Evolutionary conservation across 2,113 vertebrate species (phyloP).

Genomic region (Pteropus alecto): DNA sequence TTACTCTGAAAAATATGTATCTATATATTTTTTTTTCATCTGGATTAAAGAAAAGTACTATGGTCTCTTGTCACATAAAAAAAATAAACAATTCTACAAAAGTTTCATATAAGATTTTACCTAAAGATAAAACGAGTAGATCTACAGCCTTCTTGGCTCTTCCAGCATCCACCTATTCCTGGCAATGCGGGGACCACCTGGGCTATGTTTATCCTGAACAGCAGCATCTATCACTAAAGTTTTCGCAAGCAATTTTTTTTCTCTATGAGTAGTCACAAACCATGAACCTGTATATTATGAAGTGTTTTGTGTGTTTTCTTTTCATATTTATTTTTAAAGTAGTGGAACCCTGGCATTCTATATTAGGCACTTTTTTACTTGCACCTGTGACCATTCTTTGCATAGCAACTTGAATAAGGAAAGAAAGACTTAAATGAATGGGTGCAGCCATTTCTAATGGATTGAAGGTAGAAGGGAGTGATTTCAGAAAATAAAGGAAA

Average conservation of each 20-base stretch:
- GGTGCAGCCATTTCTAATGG: neutral
- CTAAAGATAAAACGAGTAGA: neutral
- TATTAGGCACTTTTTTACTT: neutral
- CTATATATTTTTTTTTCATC: neutral
- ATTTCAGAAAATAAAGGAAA: neutral
- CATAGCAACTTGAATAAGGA: neutral
- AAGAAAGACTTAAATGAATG: neutral
- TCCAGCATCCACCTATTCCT: neutral
- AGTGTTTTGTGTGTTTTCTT: neutral
- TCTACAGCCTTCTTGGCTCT: neutral
- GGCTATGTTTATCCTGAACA: neutral
- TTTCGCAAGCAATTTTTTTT: neutral
- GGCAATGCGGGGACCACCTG: neutral
- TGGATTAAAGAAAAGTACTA: neutral
- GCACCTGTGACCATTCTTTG: neutral
- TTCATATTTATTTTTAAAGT: neutral
- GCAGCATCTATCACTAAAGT: neutral
- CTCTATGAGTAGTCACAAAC: neutral
- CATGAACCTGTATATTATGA: neutral
- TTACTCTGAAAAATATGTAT: slow-evolving; percentile 3
- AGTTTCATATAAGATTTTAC: neutral
- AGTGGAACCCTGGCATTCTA: neutral
- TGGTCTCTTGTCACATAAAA: neutral
- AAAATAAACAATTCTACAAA: neutral
- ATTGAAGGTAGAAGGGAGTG: neutral